Evolutionary conservation across 1,140 invertebrate genomes (phyloP).

Genomic region (Heliconius hewitsoni): DNA sequence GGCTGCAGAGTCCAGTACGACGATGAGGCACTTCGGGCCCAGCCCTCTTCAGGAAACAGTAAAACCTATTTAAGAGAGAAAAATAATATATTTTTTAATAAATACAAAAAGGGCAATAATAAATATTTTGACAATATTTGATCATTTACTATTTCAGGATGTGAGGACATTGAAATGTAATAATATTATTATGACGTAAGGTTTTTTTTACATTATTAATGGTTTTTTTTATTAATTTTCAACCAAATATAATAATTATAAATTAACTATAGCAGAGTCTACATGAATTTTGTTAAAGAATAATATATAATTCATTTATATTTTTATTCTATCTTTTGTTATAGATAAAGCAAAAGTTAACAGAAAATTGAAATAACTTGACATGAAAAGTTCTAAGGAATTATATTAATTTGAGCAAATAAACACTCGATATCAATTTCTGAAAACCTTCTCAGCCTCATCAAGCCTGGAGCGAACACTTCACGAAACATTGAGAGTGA

Average conservation of each 20-base stretch:
- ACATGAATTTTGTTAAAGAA: not conserved
- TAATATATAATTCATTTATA: conserved; percentile 7
- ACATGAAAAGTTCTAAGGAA: not conserved
- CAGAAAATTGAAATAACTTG: conserved; percentile 6
- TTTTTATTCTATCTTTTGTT: not conserved
- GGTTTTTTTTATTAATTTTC: no score
- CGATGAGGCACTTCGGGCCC: conserved; percentile 91
- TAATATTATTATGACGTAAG: no score
- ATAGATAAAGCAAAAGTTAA: not conserved
- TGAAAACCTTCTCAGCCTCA: conserved; percentile 40
- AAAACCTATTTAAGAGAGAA: conserved; percentile 83
- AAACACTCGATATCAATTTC: conserved; percentile 24
- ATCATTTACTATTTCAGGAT: no score
- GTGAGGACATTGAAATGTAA: no score
- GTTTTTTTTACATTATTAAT: no score
- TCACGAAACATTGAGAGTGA: conserved; percentile 65
- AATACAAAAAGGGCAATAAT: no score
- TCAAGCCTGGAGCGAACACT: conserved; percentile 47
- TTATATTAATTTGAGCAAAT: conserved; percentile 7
- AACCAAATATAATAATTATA: no score
- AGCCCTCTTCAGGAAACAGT: conserved; percentile 92
- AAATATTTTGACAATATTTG: no score
- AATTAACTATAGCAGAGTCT: not conserved
- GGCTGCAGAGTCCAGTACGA: conserved; percentile 93
- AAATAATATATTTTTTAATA: no score